phyloP scores from a whole-genome alignment of 1,140 invertebrate genomes.

The Mylabris phalerata region DNA sequence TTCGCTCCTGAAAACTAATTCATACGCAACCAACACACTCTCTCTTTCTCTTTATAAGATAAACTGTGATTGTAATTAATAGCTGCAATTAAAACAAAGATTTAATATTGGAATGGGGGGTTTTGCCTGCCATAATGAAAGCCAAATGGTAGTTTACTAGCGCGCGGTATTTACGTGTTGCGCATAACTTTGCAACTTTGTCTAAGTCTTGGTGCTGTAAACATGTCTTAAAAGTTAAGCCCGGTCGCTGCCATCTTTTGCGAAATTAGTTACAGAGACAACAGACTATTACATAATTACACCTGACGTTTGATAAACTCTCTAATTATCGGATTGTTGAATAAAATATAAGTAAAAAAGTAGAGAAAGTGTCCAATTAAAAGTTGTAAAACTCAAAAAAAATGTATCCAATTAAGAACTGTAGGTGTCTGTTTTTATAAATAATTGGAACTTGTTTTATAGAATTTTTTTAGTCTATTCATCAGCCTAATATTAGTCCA shows the following conservation, averaged over 20 bases:
- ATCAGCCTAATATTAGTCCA: not conserved
- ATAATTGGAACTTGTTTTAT: too few relatives aligned
- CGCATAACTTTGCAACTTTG: slow-evolving; percentile 43
- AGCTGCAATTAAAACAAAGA: slow-evolving; percentile 38
- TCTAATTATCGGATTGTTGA: too few relatives aligned
- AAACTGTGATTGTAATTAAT: slow-evolving; percentile 38
- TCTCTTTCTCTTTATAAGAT: slow-evolving; percentile 19
- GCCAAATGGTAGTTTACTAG: slow-evolving; percentile 40
- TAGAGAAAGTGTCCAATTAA: too few relatives aligned
- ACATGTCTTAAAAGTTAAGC: slow-evolving; percentile 39
- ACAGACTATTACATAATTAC: too few relatives aligned
- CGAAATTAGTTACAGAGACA: slow-evolving; percentile 32
- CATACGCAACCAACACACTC: slow-evolving; percentile 26
- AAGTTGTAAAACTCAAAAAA: too few relatives aligned
- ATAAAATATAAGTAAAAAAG: too few relatives aligned
- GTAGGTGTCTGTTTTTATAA: too few relatives aligned
- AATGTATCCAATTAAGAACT: too few relatives aligned
- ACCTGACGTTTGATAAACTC: too few relatives aligned
- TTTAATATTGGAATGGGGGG: slow-evolving; percentile 34
- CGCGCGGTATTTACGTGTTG: slow-evolving; percentile 40
- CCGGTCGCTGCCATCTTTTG: slow-evolving; percentile 31
- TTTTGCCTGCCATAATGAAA: slow-evolving; percentile 34
- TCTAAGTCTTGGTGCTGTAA: slow-evolving; percentile 39
- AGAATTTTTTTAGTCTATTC: too few relatives aligned
- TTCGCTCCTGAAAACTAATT: slow-evolving; percentile 36